These are phyloP conservation scores for Phallusia fumigata DNA, from an alignment of 23 tunicate genomes.

Conservation along the genomic window DNA sequence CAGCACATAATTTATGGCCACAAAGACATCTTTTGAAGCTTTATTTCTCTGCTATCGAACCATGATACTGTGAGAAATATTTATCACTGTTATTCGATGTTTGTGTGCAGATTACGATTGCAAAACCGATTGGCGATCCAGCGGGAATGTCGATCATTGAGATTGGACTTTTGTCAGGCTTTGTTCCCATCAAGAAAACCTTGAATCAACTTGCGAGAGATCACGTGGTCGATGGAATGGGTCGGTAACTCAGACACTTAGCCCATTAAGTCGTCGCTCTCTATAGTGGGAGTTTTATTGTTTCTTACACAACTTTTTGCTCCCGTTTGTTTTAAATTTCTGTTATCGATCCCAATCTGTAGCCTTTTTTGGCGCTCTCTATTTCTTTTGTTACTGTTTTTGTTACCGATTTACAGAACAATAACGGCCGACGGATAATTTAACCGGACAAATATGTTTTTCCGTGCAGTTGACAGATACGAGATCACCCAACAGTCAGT, in stretches of 20 bases:
- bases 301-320: too few species aligned
- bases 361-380: too few species aligned
- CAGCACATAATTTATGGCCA: too few species aligned
- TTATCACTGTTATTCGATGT: too few species aligned
- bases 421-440: too few species aligned
- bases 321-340: too few species aligned
- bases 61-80: conserved; percentile 26
- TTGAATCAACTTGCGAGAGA: conserved; percentile 6
- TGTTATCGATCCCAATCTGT: too few species aligned
- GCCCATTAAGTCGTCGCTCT: too few species aligned
- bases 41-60: not conserved
- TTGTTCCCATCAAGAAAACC: conserved; percentile 30
- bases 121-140: conserved; percentile 36
- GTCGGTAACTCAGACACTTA: conserved; percentile 23
- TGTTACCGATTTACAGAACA: too few species aligned
- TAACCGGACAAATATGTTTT: not conserved
- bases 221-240: conserved; percentile 38
- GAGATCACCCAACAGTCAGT: conserved; percentile 45
- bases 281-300: too few species aligned
- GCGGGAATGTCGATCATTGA: conserved; percentile 60
- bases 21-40: not conserved
- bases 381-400: too few species aligned
- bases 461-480: conserved; percentile 62
- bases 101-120: conserved; percentile 45
- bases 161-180: conserved; percentile 68